phyloP scores from a whole-genome alignment of 1,140 invertebrate species.

The Lepidurus arcticus region DNA sequence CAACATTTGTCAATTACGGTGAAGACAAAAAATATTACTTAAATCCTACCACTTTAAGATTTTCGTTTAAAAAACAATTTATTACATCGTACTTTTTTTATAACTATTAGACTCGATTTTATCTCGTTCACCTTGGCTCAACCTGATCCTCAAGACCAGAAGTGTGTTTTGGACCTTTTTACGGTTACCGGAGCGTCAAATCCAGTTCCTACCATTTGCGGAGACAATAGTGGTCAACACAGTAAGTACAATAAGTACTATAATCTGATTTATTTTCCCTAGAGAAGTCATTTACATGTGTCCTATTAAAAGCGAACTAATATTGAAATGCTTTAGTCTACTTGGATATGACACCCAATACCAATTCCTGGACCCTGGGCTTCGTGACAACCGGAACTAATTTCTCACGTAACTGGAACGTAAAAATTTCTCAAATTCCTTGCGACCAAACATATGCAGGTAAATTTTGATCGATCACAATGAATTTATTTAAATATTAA shows the following conservation, averaged over 20 bases:
- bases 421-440: conserved; percentile 63
- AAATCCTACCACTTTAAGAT: no score
- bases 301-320: not conserved
- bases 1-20: conserved; percentile 30
- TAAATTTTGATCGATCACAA: not conserved
- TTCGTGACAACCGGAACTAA: conserved; percentile 56
- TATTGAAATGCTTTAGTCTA: conserved; percentile 51
- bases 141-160: conserved; percentile 57
- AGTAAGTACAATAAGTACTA: conserved; percentile 54
- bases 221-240: conserved; percentile 72
- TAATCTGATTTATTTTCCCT: conserved; percentile 44
- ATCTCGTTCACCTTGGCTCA: conserved; percentile 63
- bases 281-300: conserved; percentile 32
- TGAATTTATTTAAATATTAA: not conserved
- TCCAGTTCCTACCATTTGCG: conserved; percentile 65
- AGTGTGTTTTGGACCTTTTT: conserved; percentile 63
- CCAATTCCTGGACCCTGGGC: conserved; percentile 59
- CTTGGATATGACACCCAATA: conserved; percentile 61
- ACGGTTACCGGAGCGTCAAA: conserved; percentile 61
- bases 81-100: no score
- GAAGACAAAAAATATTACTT: not conserved
- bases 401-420: conserved; percentile 65
- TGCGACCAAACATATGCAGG: not conserved
- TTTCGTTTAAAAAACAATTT: no score
- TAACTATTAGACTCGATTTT: conserved; percentile 56